These are phyloP conservation scores for Lysandra bellargus DNA, from an alignment of 2,888 invertebrate genomes.

Conservation along the genomic window DNA sequence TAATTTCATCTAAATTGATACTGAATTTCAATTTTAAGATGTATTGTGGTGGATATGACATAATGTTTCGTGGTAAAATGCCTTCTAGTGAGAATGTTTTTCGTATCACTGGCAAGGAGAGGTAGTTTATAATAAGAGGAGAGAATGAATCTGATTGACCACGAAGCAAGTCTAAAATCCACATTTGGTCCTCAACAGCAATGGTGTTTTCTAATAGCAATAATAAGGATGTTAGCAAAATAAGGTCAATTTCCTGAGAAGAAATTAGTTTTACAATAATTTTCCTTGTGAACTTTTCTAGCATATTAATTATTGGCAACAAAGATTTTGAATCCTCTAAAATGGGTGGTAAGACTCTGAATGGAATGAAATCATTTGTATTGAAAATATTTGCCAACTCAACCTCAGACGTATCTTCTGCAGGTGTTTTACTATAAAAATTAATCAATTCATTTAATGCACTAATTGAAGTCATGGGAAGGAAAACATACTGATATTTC, in stretches of 20 bases:
- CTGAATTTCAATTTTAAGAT: slow-evolving; percentile 69
- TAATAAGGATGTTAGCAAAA: slow-evolving; percentile 60
- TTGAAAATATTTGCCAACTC: slow-evolving; percentile 46
- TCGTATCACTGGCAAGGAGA: slow-evolving; percentile 57
- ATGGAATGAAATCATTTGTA: slow-evolving; percentile 62
- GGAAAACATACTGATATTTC: slow-evolving; percentile 72
- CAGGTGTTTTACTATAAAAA: slow-evolving; percentile 48
- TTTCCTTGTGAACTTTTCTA: slow-evolving; percentile 52
- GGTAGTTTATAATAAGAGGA: slow-evolving; percentile 54
- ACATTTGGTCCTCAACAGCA: slow-evolving; percentile 49
- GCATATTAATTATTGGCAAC: slow-evolving; percentile 41
- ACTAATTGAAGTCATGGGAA: slow-evolving; percentile 64
- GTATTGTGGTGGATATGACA: slow-evolving; percentile 64
- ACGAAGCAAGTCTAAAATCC: slow-evolving; percentile 59
- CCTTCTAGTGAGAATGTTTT: slow-evolving; percentile 56
- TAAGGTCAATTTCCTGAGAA: slow-evolving; percentile 64
- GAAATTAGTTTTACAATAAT: slow-evolving; percentile 58
- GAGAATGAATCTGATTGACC: slow-evolving; percentile 61
- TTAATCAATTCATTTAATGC: slow-evolving; percentile 63
- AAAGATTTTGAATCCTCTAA: slow-evolving; percentile 43
- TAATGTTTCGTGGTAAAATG: slow-evolving; percentile 53
- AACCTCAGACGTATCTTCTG: slow-evolving; percentile 37
- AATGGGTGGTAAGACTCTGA: slow-evolving; percentile 57
- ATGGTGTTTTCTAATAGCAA: slow-evolving; percentile 53
- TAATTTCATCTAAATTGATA: slow-evolving; percentile 66